Base-by-base conservation (phyloP, 2,888 invertebrate species). In the Argyresthia albistria region DNA sequence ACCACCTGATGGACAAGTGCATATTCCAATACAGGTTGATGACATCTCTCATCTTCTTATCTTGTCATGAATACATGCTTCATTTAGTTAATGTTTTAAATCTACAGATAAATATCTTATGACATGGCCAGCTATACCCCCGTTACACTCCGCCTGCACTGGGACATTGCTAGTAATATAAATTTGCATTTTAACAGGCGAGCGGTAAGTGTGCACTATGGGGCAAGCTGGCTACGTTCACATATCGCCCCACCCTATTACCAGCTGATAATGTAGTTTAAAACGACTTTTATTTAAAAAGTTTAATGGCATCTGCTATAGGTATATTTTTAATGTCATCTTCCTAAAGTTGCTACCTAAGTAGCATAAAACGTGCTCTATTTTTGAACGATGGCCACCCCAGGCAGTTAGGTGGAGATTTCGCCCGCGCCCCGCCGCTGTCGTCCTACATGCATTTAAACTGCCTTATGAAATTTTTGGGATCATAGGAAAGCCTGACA, bases 131-230 rank as follows among this genome's bases (percentile, higher is more conserved):
- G 12, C 48, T 36, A 9, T 36, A 14, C 14, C 15, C 10, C 11
- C 48, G 36, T 15, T 48, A 8, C 11, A 15, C 15, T 15, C 10
- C 3, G 56, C 60, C 54, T 51, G 56, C 48, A 53, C 54, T 55
- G 56, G 58, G 58, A 60, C 62, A 55, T 60, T 59, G 60, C 62
- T 60, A 57, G 59, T 66, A 57, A 64, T 66, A 66, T 68, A 67
- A 69, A 73, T 73, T 73, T 68, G 62, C 72, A 70, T 72, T 66
- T 73, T 65, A 70, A 70, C 69, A 62, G 61, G 65, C 61, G 46
- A 15, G 14, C 37, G 48, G 59, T 65, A 64, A 67, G 63, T 64
- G 65, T 71, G 71, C 71, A 72, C 59, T 60, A 61, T 59, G 56
- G 61, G 60, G 59, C 61, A 57, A 57, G 54, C 59, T 56, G 25